phyloP scores from a whole-genome alignment of 2,113 vertebrate species.

The Lepidothrix coronata region DNA sequence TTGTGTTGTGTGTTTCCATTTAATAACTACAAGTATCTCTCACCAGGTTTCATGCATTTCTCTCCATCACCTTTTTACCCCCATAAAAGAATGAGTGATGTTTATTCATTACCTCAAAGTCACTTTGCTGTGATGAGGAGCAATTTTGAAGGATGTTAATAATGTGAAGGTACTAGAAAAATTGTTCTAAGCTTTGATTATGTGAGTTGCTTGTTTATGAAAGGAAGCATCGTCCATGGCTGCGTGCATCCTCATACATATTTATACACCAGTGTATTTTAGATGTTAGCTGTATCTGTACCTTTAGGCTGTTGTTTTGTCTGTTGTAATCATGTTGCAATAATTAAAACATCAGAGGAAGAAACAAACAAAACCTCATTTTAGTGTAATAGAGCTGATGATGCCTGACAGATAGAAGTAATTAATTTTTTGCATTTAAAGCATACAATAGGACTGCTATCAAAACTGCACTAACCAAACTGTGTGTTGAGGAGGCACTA shows the following conservation, averaged over 20 bases:
- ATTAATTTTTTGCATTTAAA: conserved; percentile 28
- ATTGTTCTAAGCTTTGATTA: not conserved
- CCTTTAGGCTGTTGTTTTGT: conserved; percentile 54
- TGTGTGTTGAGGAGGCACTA: not conserved
- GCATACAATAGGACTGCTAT: not conserved
- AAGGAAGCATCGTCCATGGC: not conserved
- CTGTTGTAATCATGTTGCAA: conserved; percentile 42
- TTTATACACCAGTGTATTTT: conserved; percentile 3
- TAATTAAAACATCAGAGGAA: conserved; percentile 64
- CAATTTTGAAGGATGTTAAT: not conserved
- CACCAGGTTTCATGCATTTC: not conserved
- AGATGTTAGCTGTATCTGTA: not conserved
- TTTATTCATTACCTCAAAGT: not conserved
- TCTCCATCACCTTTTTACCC: not conserved
- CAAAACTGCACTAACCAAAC: not conserved
- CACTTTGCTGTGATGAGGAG: not conserved
- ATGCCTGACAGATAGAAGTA: conserved; percentile 34
- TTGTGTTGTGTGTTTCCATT: not conserved
- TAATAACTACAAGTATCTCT: not conserved
- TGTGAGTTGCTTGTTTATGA: not conserved
- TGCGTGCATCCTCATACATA: not conserved
- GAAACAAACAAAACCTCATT: conserved; percentile 28
- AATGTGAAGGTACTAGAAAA: not conserved
- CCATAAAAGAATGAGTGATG: not conserved
- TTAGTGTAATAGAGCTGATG: not conserved